A percentile compares a stretch with the other conserved stretches of the same genome.
Evolutionary conservation across 1,140 invertebrate species (phyloP).

Genomic region (Onthophagus taurus): DNA sequence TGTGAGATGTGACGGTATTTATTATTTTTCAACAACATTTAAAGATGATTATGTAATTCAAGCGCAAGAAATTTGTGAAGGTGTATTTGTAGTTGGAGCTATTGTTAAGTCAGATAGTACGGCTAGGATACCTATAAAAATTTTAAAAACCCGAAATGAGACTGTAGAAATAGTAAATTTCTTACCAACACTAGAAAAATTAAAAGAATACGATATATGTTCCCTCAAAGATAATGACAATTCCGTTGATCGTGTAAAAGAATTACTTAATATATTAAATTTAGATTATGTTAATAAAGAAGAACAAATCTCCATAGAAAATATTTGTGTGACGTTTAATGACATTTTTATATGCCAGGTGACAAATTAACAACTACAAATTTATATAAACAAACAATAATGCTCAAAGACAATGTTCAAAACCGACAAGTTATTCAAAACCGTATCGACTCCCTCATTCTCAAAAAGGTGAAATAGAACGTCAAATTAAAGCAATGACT

Average conservation of each 20-base stretch:
- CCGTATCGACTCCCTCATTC: no score
- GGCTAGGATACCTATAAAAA: slow-evolving; percentile 15
- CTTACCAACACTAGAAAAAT: slow-evolving; percentile 14
- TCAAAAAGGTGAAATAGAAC: no score
- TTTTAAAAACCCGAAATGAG: slow-evolving; percentile 14
- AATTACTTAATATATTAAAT: slow-evolving; percentile 19
- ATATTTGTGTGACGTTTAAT: slow-evolving; percentile 25
- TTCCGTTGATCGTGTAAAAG: slow-evolving; percentile 15
- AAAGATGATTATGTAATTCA: slow-evolving; percentile 16
- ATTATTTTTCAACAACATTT: slow-evolving; percentile 9
- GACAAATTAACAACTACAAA: no score
- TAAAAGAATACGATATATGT: slow-evolving; percentile 13
- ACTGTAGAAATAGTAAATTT: slow-evolving; percentile 13
- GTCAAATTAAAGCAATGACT: slow-evolving; percentile 23
- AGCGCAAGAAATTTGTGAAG: slow-evolving; percentile 15
- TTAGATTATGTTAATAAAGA: slow-evolving; percentile 18
- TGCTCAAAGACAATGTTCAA: no score
- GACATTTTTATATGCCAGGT: slow-evolving; percentile 26
- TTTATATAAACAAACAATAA: no score
- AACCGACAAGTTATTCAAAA: slow-evolving; percentile 19
- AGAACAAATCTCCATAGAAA: slow-evolving; percentile 20
- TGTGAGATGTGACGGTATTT: slow-evolving; percentile 17
- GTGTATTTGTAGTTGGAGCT: slow-evolving; percentile 14
- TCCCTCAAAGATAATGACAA: slow-evolving; percentile 8
- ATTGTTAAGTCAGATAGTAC: slow-evolving; percentile 8